Evolutionary conservation across 2,888 invertebrate genomes (phyloP).

Genomic region (Fabriciana adippe): DNA sequence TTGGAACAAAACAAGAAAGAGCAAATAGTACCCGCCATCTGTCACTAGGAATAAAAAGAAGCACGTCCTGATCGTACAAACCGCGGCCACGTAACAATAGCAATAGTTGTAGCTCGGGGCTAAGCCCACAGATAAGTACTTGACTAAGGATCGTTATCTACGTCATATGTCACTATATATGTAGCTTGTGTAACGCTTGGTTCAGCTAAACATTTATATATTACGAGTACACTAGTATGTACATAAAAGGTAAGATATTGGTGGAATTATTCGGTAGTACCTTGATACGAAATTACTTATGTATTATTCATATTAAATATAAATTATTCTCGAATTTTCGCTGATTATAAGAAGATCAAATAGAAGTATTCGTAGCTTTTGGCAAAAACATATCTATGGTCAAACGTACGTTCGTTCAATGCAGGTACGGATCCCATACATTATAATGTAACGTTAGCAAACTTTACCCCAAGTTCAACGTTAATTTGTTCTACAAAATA

Average conservation of each 20-base stretch:
- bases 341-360: too few relatives aligned
- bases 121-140: background rate
- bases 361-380: too few relatives aligned
- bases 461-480: background rate
- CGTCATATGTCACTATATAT: background rate
- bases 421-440: background rate
- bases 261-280: too few relatives aligned
- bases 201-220: too few relatives aligned
- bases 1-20: background rate
- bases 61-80: background rate
- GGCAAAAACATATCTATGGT: too few relatives aligned
- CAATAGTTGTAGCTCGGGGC: background rate
- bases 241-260: too few relatives aligned
- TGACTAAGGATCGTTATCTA: background rate
- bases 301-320: too few relatives aligned
- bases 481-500: slow-evolving; percentile 14
- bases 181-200: too few relatives aligned
- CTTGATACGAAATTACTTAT: too few relatives aligned
- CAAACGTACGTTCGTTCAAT: background rate
- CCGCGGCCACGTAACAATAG: background rate
- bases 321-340: too few relatives aligned
- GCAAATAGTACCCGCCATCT: background rate
- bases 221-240: too few relatives aligned
- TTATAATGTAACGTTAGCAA: background rate
- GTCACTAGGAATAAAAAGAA: background rate